Evolutionary conservation across 2,888 invertebrate species (phyloP), one percentile per base, ranked within the genome.

Genomic region (Cephonodes hylas): DNA sequence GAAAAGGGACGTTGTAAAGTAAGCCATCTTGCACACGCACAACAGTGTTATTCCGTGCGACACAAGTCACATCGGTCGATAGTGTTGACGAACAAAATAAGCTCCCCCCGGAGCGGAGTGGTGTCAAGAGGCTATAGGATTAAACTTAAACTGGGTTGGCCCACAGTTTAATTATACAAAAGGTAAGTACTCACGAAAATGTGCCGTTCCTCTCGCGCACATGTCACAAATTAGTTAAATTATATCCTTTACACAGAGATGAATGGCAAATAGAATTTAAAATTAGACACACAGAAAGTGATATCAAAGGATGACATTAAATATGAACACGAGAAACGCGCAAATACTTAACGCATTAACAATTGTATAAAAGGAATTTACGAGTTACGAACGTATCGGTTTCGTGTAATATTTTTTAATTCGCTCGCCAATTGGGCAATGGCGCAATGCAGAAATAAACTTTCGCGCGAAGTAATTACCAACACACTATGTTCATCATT

Each of bases 91-190:
- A 88, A 91, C 89, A 89, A 89, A 91, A 92, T 91, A 91, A 90
- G 86, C 89, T 89, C 85, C 88, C 88, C 87, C 82, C 76, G 71
- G 80, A 77, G 83, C 78, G 83, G 83, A 85, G 88, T 83, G 88
- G 89, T 89, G 91, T 92, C 91, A 92, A 91, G 91, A 91, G 90
- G 91, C 89, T 90, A 89, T 88, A 89, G 89, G 91, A 92, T 91
- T 91, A 90, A 91, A 91, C 91, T 91, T 88, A 88, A 89, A 91
- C 89, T 88, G 85, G 88, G 88, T 89, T 89, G 86, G 85, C 85
- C 89, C 86, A 82, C 86, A 89, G 86, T 89, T 91, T 89, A 91
- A 91, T 91, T 91, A 91, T 89, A 90, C 90, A 89, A 89, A 91
- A 90, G 86, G 89, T 88, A 88, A 80, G 80, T 80, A 84, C 83